Evolutionary conservation across 2,888 invertebrate genomes (phyloP), one percentile per base, ranked within the genome.

Genomic region (Theretra japonica): DNA sequence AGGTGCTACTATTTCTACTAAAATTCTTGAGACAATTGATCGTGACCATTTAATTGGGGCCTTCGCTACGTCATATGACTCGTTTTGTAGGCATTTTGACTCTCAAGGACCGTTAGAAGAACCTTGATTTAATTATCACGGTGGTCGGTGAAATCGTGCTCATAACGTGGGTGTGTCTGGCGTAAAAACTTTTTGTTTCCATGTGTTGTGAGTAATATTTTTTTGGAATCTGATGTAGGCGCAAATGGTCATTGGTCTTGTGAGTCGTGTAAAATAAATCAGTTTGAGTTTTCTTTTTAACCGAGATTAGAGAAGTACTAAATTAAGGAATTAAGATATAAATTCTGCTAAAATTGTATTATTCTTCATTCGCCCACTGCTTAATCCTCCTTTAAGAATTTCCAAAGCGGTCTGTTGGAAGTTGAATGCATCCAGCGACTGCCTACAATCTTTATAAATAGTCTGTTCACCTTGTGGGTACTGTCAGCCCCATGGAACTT

Each of bases 51-150:
- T 71, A 71, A 71, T 71, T 71, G 70, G 25, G 56, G 56, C 19
- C 21, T n/a, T n/a, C 21, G 21, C 17, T 21, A 56, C 28, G 62
- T 71, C 23, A 57, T 15, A n/a, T 57, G 69, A 56, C 53, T 69
- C 17, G 69, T 69, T 21, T 69, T 69, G 21, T 53, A 28, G 19
- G 25, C 7, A 69, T 33, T 70, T 30, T 28, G 23, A 25, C 56
- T 56, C 25, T 48, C 50, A 53, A 71, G 70, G 70, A 65, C 70
- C 70, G 70, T 71, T 71, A 71, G 23, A 56, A 65, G 59, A 71
- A 71, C 70, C 70, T 71, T 71, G 65, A 71, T 65, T 71, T 17
- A 71, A 71, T 65, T 71, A 33, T 56, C 62, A 62, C 70, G 25
- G 23, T 28, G 11, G 33, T 23, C 56, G 56, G 62, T 56, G 65